A percentile compares a stretch with the other conserved stretches of the same genome.
phyloP scores from a whole-genome alignment of 2,888 invertebrate species.

The Polydesmus complanatus region DNA sequence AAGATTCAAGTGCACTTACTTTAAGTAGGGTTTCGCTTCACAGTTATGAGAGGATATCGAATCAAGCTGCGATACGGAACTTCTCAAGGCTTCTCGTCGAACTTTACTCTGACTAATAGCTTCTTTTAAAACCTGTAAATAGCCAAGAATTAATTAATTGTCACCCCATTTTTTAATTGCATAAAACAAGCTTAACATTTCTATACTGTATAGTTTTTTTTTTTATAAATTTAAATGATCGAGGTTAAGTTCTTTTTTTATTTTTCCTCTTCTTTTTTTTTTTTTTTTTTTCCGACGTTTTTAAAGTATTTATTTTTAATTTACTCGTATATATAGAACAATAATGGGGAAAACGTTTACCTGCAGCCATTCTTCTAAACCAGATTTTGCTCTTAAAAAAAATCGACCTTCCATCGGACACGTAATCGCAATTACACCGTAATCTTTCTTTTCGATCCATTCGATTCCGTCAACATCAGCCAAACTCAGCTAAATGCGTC shows the following conservation, averaged over 20 bases:
- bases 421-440: slow-evolving; percentile 45
- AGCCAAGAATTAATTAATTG: no score
- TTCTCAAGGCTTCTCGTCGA: slow-evolving; percentile 42
- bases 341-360: slow-evolving; percentile 37
- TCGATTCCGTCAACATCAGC: slow-evolving; percentile 50
- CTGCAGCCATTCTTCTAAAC: slow-evolving; percentile 51
- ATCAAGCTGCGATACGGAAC: slow-evolving; percentile 27
- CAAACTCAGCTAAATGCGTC: slow-evolving; percentile 45
- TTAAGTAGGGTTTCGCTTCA: slow-evolving; percentile 18
- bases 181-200: no score
- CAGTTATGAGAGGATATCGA: slow-evolving; percentile 16
- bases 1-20: slow-evolving; percentile 14
- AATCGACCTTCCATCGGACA: slow-evolving; percentile 35
- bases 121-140: slow-evolving; percentile 34
- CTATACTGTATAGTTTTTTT: no score
- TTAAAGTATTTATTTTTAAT: no score
- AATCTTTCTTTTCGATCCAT: slow-evolving; percentile 50
- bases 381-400: slow-evolving; percentile 39
- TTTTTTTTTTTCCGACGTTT: no score
- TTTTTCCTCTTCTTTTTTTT: no score
- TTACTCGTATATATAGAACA: slow-evolving; percentile 3
- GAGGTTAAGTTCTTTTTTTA: no score
- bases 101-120: slow-evolving; percentile 50
- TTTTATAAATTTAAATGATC: neutral
- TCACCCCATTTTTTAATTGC: no score